Base-by-base conservation (phyloP, 2,888 invertebrate genomes). In the Lithophane socia region DNA sequence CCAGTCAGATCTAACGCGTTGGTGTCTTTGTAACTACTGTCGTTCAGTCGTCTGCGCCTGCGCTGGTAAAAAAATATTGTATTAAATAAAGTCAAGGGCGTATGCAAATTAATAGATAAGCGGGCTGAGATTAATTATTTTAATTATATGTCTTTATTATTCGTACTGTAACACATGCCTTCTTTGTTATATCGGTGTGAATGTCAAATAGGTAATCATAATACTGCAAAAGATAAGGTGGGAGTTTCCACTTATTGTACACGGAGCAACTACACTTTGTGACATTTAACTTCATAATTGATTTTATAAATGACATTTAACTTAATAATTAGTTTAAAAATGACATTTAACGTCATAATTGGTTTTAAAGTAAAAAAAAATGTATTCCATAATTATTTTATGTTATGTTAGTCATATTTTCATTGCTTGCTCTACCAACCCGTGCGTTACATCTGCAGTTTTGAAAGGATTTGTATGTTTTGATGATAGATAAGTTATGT, bases 61-160 rank as follows among this genome's bases (percentile, higher is more conserved):
- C 42, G 42, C 18, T 52, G 21, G n/a, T 76, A 69, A 71, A 73
- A 76, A 70, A 72, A 70, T 58, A 76, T 60, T 76, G 49, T 66
- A 75, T 69, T 47, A 68, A 76, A 77, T 84, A 74, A 83, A 79
- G 77, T 80, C 86, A 86, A 86, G 87, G 88, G 21, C 65, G 66
- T 18, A 56, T 64, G 77, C 52, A 71, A 67, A 85, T 73, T 54
- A 65, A 76, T 66, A 80, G 44, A 73, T 80, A 74, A 75, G 68
- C 44, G 24, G 64, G 16, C 67, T 60, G 21, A 68, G 42, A 72
- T 66, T 80, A 82, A 86, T 82, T 82, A 69, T 61, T 58, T 52
- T 79, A 72, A 79, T 75, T 75, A 69, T 18, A 61, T 21, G 63
- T 66, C 37, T 54, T 63, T 68, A 70, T 75, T 78, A 68, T 82